Conservation (phyloP, 64 coral and sea anemone species). For the Montipora sp. region DNA sequence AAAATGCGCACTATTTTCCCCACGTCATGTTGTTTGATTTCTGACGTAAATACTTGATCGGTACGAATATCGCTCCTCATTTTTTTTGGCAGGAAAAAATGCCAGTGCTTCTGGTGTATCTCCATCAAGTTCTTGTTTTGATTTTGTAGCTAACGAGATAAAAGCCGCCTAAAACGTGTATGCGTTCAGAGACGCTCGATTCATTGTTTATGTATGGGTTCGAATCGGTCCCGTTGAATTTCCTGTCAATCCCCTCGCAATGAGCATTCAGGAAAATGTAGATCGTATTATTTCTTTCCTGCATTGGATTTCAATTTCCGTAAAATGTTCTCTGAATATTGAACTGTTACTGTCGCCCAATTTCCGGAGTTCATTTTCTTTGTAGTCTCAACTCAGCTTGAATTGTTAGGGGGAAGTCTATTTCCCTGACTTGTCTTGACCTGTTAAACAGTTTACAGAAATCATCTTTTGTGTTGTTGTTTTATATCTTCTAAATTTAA, state of each 20-base stretch:
- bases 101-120: background rate
- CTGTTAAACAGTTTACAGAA: background rate
- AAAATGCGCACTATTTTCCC: constrained; percentile 24
- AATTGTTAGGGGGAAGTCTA: background rate
- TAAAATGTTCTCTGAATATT: background rate
- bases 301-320: background rate
- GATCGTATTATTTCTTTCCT: background rate
- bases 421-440: background rate
- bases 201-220: background rate
- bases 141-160: background rate
- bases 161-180: background rate
- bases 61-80: no score
- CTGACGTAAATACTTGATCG: background rate
- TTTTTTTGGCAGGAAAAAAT: background rate
- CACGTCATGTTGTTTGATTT: background rate
- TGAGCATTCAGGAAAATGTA: background rate
- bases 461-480: background rate
- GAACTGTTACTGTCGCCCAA: background rate
- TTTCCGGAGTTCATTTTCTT: background rate
- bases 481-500: background rate
- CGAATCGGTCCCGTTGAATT: background rate
- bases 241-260: background rate
- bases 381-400: background rate
- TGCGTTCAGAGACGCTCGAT: background rate
- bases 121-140: background rate